Evolutionary conservation across 2,113 vertebrate species (phyloP), one percentile per base, ranked within the genome.

Genomic region (Odontophorus gujanensis): DNA sequence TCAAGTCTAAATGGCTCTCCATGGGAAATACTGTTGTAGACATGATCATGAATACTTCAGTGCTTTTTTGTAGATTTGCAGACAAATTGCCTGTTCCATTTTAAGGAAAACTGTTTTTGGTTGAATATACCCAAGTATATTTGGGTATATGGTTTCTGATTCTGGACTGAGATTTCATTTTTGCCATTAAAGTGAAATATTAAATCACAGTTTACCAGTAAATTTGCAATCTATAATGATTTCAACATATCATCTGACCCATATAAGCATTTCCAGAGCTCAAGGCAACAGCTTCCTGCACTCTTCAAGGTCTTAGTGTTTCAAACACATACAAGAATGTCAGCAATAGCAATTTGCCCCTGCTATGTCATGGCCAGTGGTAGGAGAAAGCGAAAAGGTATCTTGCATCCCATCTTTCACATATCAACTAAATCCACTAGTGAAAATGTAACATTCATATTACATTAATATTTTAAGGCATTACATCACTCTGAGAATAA

Each of bases 71-170:
- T 71, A 63, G 76, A 85, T 90, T 90, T 90, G 51, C 28, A 88
- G 69, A 40, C 76, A 92, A 91, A 80, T 71, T 71, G 13, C 72
- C 69, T 58, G 55, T 58, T 62, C 15, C 30, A 30, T 87, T 73
- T 76, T 61, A 57, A 94, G 66, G 84, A 76, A 91, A 89, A 87
- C 85, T 34, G 17, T 78, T 90, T 71, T 78, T 84, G 51, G 45
- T 4, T 87, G 53, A 87, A 85, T 34, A n/a, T 63, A 32, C 13
- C 68, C 21, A 32, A 30, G 42, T 9, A 59, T 15, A 16, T 67
- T 90, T 87, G n/a, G n/a, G n/a, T n/a, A n/a, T n/a, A n/a, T n/a
- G n/a, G n/a, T n/a, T 28, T 38, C 42, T 66, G 63, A 58, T 87
- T 58, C 58, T 76, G 10, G 36, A 38, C 42, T 71, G 26, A 9